Evolutionary conservation across 2,113 vertebrate species (phyloP).

Genomic region (Megaleporinus macrocephalus): DNA sequence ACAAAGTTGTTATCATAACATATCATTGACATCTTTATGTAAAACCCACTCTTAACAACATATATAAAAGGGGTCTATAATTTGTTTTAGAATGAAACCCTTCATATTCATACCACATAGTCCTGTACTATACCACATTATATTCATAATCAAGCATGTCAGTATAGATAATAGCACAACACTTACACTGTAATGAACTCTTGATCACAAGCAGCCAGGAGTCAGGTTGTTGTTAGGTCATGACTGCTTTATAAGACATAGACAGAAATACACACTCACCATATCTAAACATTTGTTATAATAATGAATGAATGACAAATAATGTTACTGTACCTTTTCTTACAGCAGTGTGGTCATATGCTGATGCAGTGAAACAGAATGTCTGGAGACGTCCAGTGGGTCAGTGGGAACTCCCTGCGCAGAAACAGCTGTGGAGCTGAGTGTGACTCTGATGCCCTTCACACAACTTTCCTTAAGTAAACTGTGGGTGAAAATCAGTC

Average conservation of each 20-base stretch:
- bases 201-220: background rate
- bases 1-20: too few relatives aligned
- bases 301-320: too few relatives aligned
- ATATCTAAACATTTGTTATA: background rate
- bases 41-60: too few relatives aligned
- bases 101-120: too few relatives aligned
- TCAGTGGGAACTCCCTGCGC: slow-evolving; percentile 9
- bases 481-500: slow-evolving; percentile 51
- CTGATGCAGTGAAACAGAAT: slow-evolving; percentile 8
- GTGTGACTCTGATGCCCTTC: slow-evolving; percentile 69
- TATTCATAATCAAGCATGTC: background rate
- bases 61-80: too few relatives aligned
- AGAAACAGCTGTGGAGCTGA: slow-evolving; percentile 19
- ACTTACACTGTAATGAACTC: background rate
- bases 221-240: background rate
- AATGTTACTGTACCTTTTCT: slow-evolving; percentile 39
- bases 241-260: background rate
- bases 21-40: too few relatives aligned
- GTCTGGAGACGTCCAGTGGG: slow-evolving; percentile 7
- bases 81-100: too few relatives aligned
- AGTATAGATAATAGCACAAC: background rate
- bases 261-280: background rate
- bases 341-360: background rate
- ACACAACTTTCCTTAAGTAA: slow-evolving; percentile 63
- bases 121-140: background rate